Conservation (phyloP, 92 coral and sea anemone species). For the Parazoanthus darwini region DNA sequence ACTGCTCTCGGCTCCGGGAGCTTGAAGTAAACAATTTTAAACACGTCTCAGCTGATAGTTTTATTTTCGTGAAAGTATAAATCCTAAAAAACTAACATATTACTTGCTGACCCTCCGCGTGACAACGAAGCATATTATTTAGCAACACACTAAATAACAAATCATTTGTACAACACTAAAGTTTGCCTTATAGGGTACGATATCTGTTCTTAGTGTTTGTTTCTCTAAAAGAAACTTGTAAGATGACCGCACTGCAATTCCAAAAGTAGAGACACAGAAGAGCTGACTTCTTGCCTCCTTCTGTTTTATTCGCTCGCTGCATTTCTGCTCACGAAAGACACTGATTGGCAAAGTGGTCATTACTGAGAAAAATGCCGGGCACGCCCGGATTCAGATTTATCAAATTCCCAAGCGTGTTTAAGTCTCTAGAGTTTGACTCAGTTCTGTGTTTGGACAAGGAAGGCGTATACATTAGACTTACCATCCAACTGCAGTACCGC, state of each 20-base stretch:
- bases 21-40: not conserved
- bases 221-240: too few relatives aligned
- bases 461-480: slow-evolving; percentile 64
- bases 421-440: slow-evolving; percentile 49
- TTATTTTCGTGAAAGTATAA: too few relatives aligned
- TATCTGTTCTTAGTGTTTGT: too few relatives aligned
- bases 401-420: slow-evolving; percentile 79
- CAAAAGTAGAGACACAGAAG: too few relatives aligned
- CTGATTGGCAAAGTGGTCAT: too few relatives aligned
- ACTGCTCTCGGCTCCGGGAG: slow-evolving; percentile 12
- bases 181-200: too few relatives aligned
- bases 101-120: not conserved
- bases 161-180: too few relatives aligned
- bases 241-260: too few relatives aligned
- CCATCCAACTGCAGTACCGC: slow-evolving; percentile 75
- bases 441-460: slow-evolving; percentile 69
- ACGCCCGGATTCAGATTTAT: slow-evolving; percentile 79
- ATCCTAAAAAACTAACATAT: not conserved
- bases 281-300: too few relatives aligned
- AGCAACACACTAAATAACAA: too few relatives aligned
- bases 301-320: too few relatives aligned
- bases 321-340: too few relatives aligned
- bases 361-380: slow-evolving; percentile 34
- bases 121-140: not conserved
- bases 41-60: not conserved